Conservation (phyloP, 2,797 vertebrate genomes). For the Cryptoprocta ferox region DNA sequence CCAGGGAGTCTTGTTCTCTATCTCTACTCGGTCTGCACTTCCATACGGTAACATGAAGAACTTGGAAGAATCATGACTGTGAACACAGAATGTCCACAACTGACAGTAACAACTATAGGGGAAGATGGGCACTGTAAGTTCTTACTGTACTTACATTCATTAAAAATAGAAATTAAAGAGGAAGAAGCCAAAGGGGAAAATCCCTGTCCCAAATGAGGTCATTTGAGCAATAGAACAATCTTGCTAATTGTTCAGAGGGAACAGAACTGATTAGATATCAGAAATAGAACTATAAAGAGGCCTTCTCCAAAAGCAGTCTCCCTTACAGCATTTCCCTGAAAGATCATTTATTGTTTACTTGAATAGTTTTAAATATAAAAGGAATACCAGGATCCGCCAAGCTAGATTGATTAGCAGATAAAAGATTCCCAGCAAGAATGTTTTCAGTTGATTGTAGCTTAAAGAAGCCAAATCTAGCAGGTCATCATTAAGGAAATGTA, state of each 20-base stretch:
- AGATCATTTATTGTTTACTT: constrained; percentile 16
- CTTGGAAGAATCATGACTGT: not conserved
- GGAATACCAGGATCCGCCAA: not conserved
- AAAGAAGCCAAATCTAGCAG: not conserved
- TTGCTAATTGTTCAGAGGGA: constrained; percentile 55
- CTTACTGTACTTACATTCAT: not conserved
- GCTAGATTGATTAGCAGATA: constrained; percentile 26
- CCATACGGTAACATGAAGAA: not conserved
- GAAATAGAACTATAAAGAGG: constrained; percentile 23
- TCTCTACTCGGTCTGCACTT: not conserved
- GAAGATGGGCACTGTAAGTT: not conserved
- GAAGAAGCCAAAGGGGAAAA: constrained; percentile 45
- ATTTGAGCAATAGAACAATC: constrained; percentile 28
- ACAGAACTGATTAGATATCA: constrained; percentile 32
- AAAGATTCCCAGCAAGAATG: not conserved
- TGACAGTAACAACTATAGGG: not conserved
- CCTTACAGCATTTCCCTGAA: constrained; percentile 12
- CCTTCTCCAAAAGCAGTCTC: not conserved
- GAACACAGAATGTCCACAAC: not conserved
- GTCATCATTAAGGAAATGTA: not conserved
- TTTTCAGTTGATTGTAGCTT: not conserved
- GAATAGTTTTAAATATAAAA: constrained; percentile 50
- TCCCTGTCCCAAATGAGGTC: constrained; percentile 40
- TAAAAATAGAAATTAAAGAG: constrained; percentile 63
- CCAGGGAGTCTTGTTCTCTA: not conserved